Base-by-base conservation (phyloP, 1,140 invertebrate genomes). In the Acromyrmex charruanus region DNA sequence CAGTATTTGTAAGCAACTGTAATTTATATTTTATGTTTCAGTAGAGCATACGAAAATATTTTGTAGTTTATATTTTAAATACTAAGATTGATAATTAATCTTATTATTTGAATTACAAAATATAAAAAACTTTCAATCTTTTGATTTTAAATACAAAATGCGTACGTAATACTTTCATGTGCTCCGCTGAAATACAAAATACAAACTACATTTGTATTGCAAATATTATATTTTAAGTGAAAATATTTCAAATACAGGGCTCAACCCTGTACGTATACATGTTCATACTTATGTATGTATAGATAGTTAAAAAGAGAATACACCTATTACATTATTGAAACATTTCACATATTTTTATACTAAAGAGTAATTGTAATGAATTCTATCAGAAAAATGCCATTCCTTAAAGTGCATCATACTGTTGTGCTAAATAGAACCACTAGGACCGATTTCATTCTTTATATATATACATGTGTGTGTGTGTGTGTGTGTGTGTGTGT, bases 221-320 rank as follows among this genome's bases (percentile, higher is more conserved):
- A 55, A 7, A 55, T n/a, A 58, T 10, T 21, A 10, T 44, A 9
- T 44, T 44, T 44, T 44, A 44, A 44, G 9, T 44, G 7, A 44
- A 44, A 44, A 9, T 44, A 44, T 44, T 12, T 44, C 39, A 44
- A 44, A 44, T 10, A 44, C 10, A 44, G 39, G 39, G 39, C 2
- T 2, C 10, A 44, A 1, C 1, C 39, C 9, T 12, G 14, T 28
- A 28, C 1, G 4, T 28, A 5, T 61, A 12, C 12, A 16, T 6
- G 4, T 5, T 6, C 18, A 21, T 10, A 58, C 2, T 10, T 21
- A 21, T 21, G 49, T 35, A 51, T 79, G 49, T 21, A 21, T 21
- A 28, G 25, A 49, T 72, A 74, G 53, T 74, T 82, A 82, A 61
- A 74, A 74, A 44, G 80, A 74, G 25, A 82, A 74, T 74, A 82